Base-by-base conservation (phyloP, 2,113 vertebrate genomes). In the Pelobates fuscus region DNA sequence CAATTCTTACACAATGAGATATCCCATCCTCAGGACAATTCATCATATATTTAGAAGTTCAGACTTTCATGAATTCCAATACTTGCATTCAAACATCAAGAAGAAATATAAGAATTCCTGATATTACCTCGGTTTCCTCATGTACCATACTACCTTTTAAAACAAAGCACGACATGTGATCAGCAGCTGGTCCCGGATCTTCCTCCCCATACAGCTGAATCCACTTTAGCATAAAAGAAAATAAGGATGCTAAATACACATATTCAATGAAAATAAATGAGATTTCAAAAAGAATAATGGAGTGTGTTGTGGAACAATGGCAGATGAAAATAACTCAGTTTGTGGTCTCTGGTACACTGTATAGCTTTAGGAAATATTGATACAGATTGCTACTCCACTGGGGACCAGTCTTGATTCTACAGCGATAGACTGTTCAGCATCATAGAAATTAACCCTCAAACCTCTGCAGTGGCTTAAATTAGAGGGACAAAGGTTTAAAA, bases 221-320 rank as follows among this genome's bases (percentile, higher is more conserved):
- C 94, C 97, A 97, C 96, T 98, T 97, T 92, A 97, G 96, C 95
- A 98, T 96, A 96, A 97, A 98, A 92, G 95, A 96, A 94, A 98
- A 95, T 93, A 95, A 95, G 91, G 94, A 92, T 91, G 94, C 97
- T 97, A 96, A 95, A 98, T 98, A 90, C 91, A 93, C 92, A 90
- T 86, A 88, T 92, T 94, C 92, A 94, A 91, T 80, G 87, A 85
- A 80, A 90, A 90, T 84, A 77, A 92, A 93, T 88, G 93, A 88
- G 60, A 88, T 94, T 98, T 97, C 95, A 98, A 92, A 96, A 98
- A 96, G 94, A 95, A 95, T 81, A 79, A 1, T 20, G 52, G n/a
- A 20, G 12, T 55, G n/a, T 55, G 52, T 55, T 23, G 21, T 8
- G 5, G 20, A 8, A 49, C 4, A 15, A 11, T 37, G 32, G 32